Conservation (phyloP, 2,113 vertebrate species). For the Trematocara variabile region DNA sequence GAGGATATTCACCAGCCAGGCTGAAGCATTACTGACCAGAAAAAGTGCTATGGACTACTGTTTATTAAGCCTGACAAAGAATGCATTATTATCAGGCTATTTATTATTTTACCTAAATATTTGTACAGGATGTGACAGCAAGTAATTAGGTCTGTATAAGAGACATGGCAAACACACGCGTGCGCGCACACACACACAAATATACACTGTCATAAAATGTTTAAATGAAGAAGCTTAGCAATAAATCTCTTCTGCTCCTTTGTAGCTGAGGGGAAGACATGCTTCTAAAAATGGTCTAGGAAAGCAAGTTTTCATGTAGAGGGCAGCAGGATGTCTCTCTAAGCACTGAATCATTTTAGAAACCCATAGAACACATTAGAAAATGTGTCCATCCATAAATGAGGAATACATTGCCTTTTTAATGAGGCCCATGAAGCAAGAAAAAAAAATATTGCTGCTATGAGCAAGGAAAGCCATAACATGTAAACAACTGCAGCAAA, state of each 20-base stretch:
- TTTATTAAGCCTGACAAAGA: background rate
- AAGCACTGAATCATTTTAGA: slow-evolving; percentile 11
- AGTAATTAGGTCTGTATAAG: background rate
- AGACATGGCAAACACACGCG: background rate
- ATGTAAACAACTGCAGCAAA: slow-evolving; percentile 68
- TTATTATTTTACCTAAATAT: background rate
- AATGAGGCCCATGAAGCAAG: slow-evolving; percentile 37
- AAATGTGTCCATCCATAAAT: slow-evolving; percentile 25
- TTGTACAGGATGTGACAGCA: background rate
- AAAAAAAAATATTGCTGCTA: slow-evolving; percentile 21
- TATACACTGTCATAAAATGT: background rate
- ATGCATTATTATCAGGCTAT: background rate
- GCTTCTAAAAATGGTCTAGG: background rate
- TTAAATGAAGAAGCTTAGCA: background rate
- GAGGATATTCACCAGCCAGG: background rate
- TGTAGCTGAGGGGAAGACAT: background rate
- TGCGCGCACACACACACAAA: background rate
- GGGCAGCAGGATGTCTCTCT: background rate
- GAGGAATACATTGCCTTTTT: slow-evolving; percentile 31
- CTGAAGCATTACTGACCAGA: background rate
- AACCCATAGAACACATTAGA: slow-evolving; percentile 7
- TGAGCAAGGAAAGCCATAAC: slow-evolving; percentile 59
- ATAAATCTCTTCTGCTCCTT: background rate
- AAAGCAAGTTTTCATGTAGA: background rate
- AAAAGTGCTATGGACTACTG: background rate